Evolutionary conservation across 2,797 vertebrate species (phyloP), one percentile per base, ranked within the genome.

Genomic region (Buphagus erythrorhynchus): DNA sequence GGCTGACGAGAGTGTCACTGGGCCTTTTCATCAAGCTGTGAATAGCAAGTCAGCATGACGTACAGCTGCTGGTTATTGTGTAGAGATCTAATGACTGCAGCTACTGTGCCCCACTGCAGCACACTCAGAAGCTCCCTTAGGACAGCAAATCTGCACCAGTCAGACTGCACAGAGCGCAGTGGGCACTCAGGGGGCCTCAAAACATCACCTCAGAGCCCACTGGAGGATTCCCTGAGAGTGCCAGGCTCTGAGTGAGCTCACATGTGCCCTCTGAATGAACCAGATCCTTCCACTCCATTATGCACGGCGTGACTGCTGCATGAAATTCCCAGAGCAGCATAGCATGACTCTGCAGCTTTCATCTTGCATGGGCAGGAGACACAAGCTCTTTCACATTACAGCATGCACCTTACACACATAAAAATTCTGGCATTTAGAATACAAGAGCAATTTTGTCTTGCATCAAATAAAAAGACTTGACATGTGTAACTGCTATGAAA

Each of bases 21-120:
- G 61, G 67, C 49, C 71, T 87, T 86, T 92, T 88, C 71, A 77
- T 72, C 55, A 86, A 75, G 28, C 85, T 80, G 49, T 92, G 95
- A 93, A 92, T 65, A 93, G 68, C 68, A 83, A 74, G 92, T 40
- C 65, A 67, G 72, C 78, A 55, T 87, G 92, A 92, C 0, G 5
- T 62, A 68, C 71, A 68, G 72, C 55, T 65, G 25, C 77, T 87
- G 68, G 31, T 76, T 82, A 77, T 77, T 96, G 75, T 87, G 74
- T 22, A 58, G 75, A 54, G 80, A 82, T 61, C 71, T 91, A 83
- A 91, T 77, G 87, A 90, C 76, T 90, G 75, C 57, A 9, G 43
- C 43, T 16, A 43, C 61, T 77, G 65, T 72, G 61, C 52, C 85
- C 72, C 65, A 26, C 86, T 58, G 14, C n/a, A 89, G 71, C 63